Evolutionary conservation across 2,113 vertebrate genomes (phyloP).

Genomic region (Nesogale talazaci): DNA sequence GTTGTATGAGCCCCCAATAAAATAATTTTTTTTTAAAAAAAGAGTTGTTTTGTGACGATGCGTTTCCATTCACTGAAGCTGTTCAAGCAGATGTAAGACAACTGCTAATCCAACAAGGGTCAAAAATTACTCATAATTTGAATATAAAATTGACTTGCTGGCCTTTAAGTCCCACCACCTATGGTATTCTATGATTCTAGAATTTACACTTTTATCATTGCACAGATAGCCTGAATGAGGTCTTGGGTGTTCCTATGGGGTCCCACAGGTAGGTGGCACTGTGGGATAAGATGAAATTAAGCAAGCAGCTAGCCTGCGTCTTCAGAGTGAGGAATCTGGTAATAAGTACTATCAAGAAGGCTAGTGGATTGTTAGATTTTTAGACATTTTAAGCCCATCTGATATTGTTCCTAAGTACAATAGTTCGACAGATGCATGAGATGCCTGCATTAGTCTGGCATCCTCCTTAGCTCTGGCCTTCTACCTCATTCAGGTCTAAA

Average conservation of each 20-base stretch:
- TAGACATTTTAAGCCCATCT: not conserved
- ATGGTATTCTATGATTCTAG: too few species aligned
- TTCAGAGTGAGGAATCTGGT: not conserved
- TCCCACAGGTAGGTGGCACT: conserved; percentile 43
- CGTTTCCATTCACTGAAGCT: too few species aligned
- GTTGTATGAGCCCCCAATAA: too few species aligned
- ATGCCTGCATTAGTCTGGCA: not conserved
- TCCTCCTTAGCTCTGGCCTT: not conserved
- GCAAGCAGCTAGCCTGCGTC: not conserved
- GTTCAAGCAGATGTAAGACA: too few species aligned
- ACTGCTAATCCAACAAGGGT: too few species aligned
- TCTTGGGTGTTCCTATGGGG: fast-evolving
- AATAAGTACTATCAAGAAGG: not conserved
- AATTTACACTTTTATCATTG: not conserved
- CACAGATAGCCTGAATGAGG: not conserved
- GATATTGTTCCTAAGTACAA: not conserved
- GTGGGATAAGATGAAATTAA: not conserved
- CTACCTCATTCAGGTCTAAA: not conserved
- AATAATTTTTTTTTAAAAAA: too few species aligned
- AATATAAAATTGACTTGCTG: too few species aligned
- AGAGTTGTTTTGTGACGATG: too few species aligned
- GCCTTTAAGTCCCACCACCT: too few species aligned
- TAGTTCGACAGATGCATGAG: not conserved
- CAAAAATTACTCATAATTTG: too few species aligned
- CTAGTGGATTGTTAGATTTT: not conserved